Evolutionary conservation across 2,888 invertebrate species (phyloP).

Genomic region (Melolontha melolontha): DNA sequence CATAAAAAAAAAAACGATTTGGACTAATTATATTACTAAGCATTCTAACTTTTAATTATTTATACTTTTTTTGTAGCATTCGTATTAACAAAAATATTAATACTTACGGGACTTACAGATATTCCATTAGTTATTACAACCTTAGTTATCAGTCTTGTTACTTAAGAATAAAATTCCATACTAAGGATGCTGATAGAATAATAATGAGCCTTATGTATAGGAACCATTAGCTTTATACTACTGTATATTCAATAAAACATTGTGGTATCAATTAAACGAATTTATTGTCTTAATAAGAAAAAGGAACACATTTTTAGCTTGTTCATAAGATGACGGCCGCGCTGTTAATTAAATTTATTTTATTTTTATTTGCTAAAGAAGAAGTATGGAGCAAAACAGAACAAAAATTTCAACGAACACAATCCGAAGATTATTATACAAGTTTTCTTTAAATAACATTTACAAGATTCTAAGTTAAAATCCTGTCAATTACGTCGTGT

Average conservation of each 20-base stretch:
- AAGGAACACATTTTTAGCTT: conserved; percentile 17
- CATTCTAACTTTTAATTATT: too few relatives aligned
- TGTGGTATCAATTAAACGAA: conserved; percentile 27
- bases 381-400: conserved; percentile 12
- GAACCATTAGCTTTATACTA: conserved; percentile 12
- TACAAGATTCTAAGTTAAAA: conserved; percentile 43
- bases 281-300: conserved; percentile 25
- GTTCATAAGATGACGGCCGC: conserved; percentile 13
- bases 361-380: conserved; percentile 31
- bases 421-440: conserved; percentile 31
- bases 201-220: too few relatives aligned
- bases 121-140: too few relatives aligned
- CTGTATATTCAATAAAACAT: conserved; percentile 28
- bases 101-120: too few relatives aligned
- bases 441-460: conserved; percentile 40
- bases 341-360: conserved; percentile 35
- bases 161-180: too few relatives aligned
- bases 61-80: too few relatives aligned
- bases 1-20: too few relatives aligned
- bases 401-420: conserved; percentile 26
- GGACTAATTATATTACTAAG: too few relatives aligned
- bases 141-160: too few relatives aligned
- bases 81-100: too few relatives aligned
- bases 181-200: too few relatives aligned
- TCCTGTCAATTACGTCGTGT: conserved; percentile 43